Percentiles rank a stretch among this genome's conserved stretches.
Conservation (phyloP, 2,888 invertebrate genomes). For the Ecliptopera silaceata region DNA sequence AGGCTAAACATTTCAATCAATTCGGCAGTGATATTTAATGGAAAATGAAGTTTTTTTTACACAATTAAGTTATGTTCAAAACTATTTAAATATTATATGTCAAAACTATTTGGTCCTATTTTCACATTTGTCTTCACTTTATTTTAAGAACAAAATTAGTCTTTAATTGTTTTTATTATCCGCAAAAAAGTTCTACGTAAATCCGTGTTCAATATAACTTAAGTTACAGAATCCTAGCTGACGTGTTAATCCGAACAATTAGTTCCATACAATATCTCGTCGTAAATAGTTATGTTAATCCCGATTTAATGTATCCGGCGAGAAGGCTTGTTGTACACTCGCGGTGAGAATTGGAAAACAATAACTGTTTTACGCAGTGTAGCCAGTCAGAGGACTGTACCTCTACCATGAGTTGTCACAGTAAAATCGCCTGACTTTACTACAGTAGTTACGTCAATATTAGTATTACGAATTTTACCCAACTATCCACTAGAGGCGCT, state of each 20-base stretch:
- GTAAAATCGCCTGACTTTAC: too few species aligned
- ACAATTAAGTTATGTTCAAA: too few species aligned
- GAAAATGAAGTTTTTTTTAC: too few species aligned
- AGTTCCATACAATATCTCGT: conserved; percentile 23
- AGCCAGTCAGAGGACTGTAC: neutral
- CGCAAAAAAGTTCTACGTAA: neutral
- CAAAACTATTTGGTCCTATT: too few species aligned
- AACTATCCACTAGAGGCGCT: too few species aligned
- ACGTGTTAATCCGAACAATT: conserved; percentile 31
- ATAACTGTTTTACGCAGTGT: conserved; percentile 4
- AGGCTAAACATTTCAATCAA: neutral
- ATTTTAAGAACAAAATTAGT: neutral
- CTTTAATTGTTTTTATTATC: neutral
- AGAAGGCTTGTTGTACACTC: conserved; percentile 14
- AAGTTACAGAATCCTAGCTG: conserved; percentile 22
- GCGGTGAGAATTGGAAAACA: conserved; percentile 15
- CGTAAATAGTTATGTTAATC: conserved; percentile 32
- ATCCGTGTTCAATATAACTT: conserved; percentile 6
- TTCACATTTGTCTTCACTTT: too few species aligned
- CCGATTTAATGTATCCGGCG: conserved; percentile 20
- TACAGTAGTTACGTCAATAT: too few species aligned
- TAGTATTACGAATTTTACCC: too few species aligned
- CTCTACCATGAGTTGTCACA: too few species aligned
- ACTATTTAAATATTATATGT: too few species aligned
- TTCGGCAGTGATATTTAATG: too few species aligned